Conservation (phyloP, 1,140 invertebrate genomes). For the Drosophila ogumai region DNA sequence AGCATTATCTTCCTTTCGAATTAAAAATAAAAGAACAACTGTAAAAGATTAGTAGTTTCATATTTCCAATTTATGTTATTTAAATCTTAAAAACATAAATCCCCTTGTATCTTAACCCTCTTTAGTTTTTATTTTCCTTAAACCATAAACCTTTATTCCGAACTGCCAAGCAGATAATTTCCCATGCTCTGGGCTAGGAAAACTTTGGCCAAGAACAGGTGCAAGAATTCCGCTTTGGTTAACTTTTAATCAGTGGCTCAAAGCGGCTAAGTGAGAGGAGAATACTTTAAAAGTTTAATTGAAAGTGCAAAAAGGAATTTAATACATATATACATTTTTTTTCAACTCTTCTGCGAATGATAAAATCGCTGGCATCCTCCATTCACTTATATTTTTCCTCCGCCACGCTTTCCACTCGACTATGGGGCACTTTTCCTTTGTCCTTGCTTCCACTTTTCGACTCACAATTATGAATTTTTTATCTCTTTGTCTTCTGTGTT, state of each 20-base stretch:
- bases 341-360: slow-evolving; percentile 27
- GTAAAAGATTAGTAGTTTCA: neutral
- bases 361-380: slow-evolving; percentile 16
- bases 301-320: slow-evolving; percentile 29
- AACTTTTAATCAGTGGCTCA: slow-evolving; percentile 40
- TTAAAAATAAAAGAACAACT: neutral
- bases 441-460: slow-evolving; percentile 17
- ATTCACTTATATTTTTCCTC: slow-evolving; percentile 12
- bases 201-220: slow-evolving; percentile 27
- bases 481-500: slow-evolving; percentile 15
- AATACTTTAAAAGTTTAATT: slow-evolving; percentile 49
- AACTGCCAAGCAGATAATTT: slow-evolving; percentile 11
- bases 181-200: slow-evolving; percentile 5
- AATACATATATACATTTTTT: slow-evolving; percentile 1
- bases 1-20: neutral
- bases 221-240: slow-evolving; percentile 5
- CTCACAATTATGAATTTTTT: slow-evolving; percentile 47
- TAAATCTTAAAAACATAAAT: neutral
- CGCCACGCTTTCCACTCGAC: neutral
- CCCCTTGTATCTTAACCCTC: too few species aligned
- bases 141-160: neutral
- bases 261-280: neutral
- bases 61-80: neutral
- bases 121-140: neutral
- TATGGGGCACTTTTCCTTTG: slow-evolving; percentile 20